Conservation (phyloP, 2,797 vertebrate genomes). For the Dromococcyx pavoninus region DNA sequence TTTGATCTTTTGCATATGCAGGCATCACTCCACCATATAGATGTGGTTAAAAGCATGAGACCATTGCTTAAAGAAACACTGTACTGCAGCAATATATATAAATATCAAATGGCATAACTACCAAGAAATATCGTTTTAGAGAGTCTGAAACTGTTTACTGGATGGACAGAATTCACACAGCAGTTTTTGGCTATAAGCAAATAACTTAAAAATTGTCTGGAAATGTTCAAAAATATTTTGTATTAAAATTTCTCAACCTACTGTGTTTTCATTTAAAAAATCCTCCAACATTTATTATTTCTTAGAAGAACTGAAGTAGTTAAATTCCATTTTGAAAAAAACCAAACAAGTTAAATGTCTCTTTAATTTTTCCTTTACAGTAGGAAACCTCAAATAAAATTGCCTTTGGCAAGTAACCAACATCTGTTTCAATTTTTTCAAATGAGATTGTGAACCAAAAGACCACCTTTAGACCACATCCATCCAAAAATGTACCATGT, state of each 20-base stretch:
- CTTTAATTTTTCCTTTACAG: not conserved
- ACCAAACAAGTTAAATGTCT: not conserved
- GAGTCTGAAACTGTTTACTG: not conserved
- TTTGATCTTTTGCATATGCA: conserved; percentile 55
- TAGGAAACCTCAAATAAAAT: not conserved
- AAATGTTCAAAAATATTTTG: not conserved
- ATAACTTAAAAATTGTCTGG: not conserved
- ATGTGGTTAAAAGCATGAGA: conserved; percentile 21
- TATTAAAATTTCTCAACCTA: not conserved
- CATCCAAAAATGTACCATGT: not conserved
- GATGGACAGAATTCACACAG: not conserved
- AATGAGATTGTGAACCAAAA: not conserved
- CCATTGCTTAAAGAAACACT: conserved; percentile 32
- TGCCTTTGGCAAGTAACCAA: not conserved
- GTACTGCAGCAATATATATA: not conserved
- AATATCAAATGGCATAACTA: not conserved
- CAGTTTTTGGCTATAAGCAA: not conserved
- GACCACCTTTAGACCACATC: not conserved
- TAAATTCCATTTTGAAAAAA: not conserved
- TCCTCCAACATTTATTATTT: not conserved
- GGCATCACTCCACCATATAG: conserved; percentile 37
- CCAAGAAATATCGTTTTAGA: not conserved
- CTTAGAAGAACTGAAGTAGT: not conserved
- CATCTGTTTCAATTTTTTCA: not conserved
- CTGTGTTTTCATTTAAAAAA: not conserved